These are phyloP conservation scores for Camponotus vicinus DNA, from an alignment of 1,140 invertebrate species.

Conservation along the genomic window DNA sequence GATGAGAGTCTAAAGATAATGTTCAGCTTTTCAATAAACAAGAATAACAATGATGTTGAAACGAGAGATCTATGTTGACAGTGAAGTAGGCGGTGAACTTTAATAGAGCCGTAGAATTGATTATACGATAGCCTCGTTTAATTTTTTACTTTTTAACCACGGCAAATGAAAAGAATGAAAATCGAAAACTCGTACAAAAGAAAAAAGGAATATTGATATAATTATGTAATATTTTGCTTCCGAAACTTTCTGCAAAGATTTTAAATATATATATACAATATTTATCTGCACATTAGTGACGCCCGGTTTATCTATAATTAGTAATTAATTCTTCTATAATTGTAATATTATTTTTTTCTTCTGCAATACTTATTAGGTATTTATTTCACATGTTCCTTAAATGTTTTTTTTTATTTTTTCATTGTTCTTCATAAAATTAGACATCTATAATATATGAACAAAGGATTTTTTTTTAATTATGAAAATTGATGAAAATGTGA, in stretches of 20 bases:
- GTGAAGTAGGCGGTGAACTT: constrained; percentile 9
- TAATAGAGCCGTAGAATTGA: neutral
- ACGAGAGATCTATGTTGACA: neutral
- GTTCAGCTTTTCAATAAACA: constrained; percentile 20
- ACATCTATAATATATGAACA: too few relatives aligned
- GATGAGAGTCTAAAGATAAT: constrained; percentile 18
- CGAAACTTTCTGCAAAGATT: neutral
- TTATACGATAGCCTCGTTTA: constrained; percentile 14
- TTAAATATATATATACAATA: neutral
- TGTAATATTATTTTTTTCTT: too few relatives aligned
- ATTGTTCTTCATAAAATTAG: too few relatives aligned
- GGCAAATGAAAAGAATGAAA: constrained; percentile 9
- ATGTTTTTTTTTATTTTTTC: too few relatives aligned
- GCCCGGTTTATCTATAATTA: neutral
- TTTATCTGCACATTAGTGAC: neutral
- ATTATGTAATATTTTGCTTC: neutral
- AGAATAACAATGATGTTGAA: constrained; percentile 6
- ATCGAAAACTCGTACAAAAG: constrained; percentile 24
- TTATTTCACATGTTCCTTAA: too few relatives aligned
- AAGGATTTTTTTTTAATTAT: too few relatives aligned
- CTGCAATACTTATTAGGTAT: too few relatives aligned
- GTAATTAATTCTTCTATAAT: neutral
- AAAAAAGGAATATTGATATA: neutral
- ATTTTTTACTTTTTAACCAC: constrained; percentile 34
- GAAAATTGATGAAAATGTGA: too few relatives aligned